Evolutionary conservation across 2,888 invertebrate species (phyloP).

Genomic region (Drosophila incognita): DNA sequence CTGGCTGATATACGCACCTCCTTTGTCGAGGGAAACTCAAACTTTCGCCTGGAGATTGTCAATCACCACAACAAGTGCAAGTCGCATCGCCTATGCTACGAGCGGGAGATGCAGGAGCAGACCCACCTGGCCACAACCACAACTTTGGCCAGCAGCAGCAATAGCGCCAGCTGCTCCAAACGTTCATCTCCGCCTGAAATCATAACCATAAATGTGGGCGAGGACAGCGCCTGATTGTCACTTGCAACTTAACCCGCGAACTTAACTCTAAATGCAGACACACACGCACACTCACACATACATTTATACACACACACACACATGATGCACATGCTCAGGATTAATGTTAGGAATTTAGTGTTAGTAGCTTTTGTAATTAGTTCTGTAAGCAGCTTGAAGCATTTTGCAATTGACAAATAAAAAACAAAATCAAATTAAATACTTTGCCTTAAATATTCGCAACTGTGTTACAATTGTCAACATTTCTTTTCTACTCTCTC

Average conservation of each 20-base stretch:
- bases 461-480: constrained; percentile 23
- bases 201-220: constrained; percentile 82
- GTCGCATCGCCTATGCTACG: constrained; percentile 89
- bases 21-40: constrained; percentile 91
- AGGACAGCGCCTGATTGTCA: constrained; percentile 61
- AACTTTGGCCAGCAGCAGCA: constrained; percentile 5
- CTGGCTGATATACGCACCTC: constrained; percentile 91
- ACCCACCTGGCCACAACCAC: constrained; percentile 16
- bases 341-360: constrained; percentile 54
- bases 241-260: constrained; percentile 15
- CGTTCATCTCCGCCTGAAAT: constrained; percentile 66
- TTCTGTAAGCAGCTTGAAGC: constrained; percentile 58
- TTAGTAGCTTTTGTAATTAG: constrained; percentile 54
- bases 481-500: constrained; percentile 15
- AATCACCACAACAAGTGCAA: constrained; percentile 93
- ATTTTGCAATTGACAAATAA: constrained; percentile 64
- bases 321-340: constrained; percentile 66
- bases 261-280: constrained; percentile 1
- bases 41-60: constrained; percentile 91
- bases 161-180: constrained; percentile 17
- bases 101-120: constrained; percentile 85
- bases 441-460: background rate
- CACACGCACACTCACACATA: constrained; percentile 29
- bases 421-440: constrained; percentile 11
- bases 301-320: constrained; percentile 11